Base-by-base conservation (phyloP, 2,888 invertebrate species). In the Omphaloscelis lunosa region DNA sequence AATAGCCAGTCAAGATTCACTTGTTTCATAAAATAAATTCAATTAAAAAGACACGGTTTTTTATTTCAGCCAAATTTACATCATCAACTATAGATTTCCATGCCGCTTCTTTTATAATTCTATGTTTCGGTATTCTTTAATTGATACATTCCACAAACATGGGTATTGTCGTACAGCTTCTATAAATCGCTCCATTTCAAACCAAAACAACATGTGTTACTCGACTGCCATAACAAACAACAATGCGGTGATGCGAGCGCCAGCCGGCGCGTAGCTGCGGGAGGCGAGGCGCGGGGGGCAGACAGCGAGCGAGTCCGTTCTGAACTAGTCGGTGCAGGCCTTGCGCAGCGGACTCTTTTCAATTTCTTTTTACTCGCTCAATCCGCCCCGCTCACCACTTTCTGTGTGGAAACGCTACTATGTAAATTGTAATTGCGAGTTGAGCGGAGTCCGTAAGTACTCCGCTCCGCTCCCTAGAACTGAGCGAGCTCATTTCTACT, bases 81-180 rank as follows among this genome's bases (percentile, higher is more conserved):
- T 76, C 66, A 72, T 76, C 76, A 72, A 72, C 71, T 70, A 70
- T 58, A 45, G 45, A 59, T 70, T 76, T 78, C 73, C 73, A 77
- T 67, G 70, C 74, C 27, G 58, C 78, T 58, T 75, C 70, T 70
- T 75, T 75, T 70, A 51, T 70, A 53, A n/a, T n/a, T 75, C 78
- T 70, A 74, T 67, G 74, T 78, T 66, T 74, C 69, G 74, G 58
- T 78, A 75, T 68, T 78, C 69, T 75, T 69, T 74, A 65, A 53
- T 78, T 75, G 78, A 75, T 74, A 75, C 68, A 75, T 78, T 74
- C 74, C 78, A 78, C 74, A 78, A 78, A 78, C 74, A 78, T 78
- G 78, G 69, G 56, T 75, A 78, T 78, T 78, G 66, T 34, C 34
- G 34, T 34, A 34, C 34, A 34, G 34, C 34, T 34, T 34, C 34